Conservation (phyloP, 2,888 invertebrate genomes). For the Galeopsomyia nigrocyanea region DNA sequence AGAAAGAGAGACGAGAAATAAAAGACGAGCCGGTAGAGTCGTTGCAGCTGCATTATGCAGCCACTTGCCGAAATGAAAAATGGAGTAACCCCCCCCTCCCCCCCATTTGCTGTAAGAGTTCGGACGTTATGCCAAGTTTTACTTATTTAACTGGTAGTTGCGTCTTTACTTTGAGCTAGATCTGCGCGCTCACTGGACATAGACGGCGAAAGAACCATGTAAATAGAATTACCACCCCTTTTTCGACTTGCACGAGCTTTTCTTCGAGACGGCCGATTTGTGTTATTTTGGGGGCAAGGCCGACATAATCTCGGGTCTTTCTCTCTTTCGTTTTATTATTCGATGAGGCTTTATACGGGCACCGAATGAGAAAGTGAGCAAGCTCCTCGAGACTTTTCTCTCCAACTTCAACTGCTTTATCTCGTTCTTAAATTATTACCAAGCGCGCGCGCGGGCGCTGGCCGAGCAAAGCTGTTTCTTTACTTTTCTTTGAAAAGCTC, state of each 20-base stretch:
- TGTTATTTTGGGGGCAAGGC: slow-evolving; percentile 14
- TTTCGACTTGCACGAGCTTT: slow-evolving; percentile 27
- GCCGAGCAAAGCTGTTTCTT: background rate
- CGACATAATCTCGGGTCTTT: slow-evolving; percentile 30
- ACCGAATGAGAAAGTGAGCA: slow-evolving; percentile 4
- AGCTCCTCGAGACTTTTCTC: background rate
- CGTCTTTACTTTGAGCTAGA: slow-evolving; percentile 27
- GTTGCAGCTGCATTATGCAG: slow-evolving; percentile 58
- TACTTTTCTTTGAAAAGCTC: background rate
- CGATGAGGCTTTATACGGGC: slow-evolving; percentile 30
- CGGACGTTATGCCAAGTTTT: slow-evolving; percentile 50
- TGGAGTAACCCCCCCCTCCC: slow-evolving; percentile 54
- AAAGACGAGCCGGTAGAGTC: slow-evolving; percentile 8
- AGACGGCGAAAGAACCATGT: slow-evolving; percentile 37
- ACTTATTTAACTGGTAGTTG: slow-evolving; percentile 57
- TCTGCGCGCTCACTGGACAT: background rate
- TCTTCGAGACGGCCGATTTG: slow-evolving; percentile 31
- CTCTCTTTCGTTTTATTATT: slow-evolving; percentile 34
- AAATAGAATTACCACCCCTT: slow-evolving; percentile 49
- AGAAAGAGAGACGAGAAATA: slow-evolving; percentile 12
- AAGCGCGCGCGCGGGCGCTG: background rate
- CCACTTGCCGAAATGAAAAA: slow-evolving; percentile 61
- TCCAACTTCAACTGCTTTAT: background rate
- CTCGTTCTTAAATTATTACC: background rate
- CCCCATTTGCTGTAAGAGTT: slow-evolving; percentile 41